Conservation (phyloP, 1,140 invertebrate species). For the Anoplophora glabripennis region DNA sequence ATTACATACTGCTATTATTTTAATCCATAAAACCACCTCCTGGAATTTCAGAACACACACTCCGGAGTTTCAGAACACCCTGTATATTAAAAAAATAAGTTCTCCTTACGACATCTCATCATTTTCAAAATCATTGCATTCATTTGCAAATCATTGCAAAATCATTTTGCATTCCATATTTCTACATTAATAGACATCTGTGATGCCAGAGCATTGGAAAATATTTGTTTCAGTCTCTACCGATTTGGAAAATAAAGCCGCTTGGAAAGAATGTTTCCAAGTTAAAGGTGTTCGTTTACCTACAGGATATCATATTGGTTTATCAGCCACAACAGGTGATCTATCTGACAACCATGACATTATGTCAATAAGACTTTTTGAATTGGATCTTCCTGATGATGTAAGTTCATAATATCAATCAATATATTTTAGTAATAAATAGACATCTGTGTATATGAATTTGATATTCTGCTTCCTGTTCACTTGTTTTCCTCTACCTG, state of each 20-base stretch:
- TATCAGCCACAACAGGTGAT: constrained; percentile 95
- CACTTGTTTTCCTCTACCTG: too few species aligned
- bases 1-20: too few species aligned
- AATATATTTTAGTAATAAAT: too few species aligned
- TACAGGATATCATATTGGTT: constrained; percentile 92
- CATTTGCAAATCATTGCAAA: too few species aligned
- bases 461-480: too few species aligned
- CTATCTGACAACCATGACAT: constrained; percentile 97
- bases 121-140: too few species aligned
- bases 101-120: too few species aligned
- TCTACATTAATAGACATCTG: not conserved
- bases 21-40: too few species aligned
- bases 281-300: constrained; percentile 89
- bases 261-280: constrained; percentile 92
- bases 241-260: constrained; percentile 87
- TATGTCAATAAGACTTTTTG: constrained; percentile 85
- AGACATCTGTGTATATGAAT: too few species aligned
- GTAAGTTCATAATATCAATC: constrained; percentile 53
- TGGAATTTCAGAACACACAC: too few species aligned
- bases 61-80: too few species aligned
- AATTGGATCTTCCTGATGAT: constrained; percentile 73
- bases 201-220: not conserved
- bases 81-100: too few species aligned
- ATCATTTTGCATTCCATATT: not conserved
- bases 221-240: constrained; percentile 68